Conservation (phyloP, 1,140 invertebrate genomes). For the Drosophila sp. region DNA sequence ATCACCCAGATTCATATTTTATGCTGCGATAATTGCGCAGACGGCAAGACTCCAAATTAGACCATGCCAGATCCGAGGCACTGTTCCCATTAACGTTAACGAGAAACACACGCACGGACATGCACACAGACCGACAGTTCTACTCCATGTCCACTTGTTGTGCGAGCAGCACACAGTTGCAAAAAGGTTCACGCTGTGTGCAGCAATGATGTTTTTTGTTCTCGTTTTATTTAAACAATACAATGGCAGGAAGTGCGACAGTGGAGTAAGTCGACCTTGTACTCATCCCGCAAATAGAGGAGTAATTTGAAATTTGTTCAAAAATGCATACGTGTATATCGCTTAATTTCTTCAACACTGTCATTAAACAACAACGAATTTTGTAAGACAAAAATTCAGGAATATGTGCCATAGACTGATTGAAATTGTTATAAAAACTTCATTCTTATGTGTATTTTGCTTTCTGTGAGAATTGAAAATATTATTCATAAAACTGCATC, state of each 20-base stretch:
- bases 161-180: constrained; percentile 26
- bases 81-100: constrained; percentile 48
- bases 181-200: constrained; percentile 53
- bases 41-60: constrained; percentile 55
- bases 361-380: too few relatives aligned
- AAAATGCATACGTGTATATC: too few relatives aligned
- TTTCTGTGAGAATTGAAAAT: too few relatives aligned
- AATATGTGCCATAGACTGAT: too few relatives aligned
- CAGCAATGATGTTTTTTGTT: constrained; percentile 9
- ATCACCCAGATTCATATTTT: constrained; percentile 44
- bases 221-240: constrained; percentile 13
- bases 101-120: constrained; percentile 38
- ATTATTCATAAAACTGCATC: too few relatives aligned
- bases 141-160: constrained; percentile 42
- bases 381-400: too few relatives aligned
- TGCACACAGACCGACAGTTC: constrained; percentile 1
- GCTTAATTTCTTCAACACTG: too few relatives aligned
- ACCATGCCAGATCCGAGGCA: constrained; percentile 37
- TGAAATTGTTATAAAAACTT: too few relatives aligned
- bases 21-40: constrained; percentile 60
- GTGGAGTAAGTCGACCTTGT: too few relatives aligned
- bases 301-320: too few relatives aligned
- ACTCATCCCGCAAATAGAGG: too few relatives aligned
- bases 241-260: neutral
- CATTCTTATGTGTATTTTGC: too few relatives aligned